Evolutionary conservation across 2,888 invertebrate species (phyloP).

Genomic region (Pandemis corylana): DNA sequence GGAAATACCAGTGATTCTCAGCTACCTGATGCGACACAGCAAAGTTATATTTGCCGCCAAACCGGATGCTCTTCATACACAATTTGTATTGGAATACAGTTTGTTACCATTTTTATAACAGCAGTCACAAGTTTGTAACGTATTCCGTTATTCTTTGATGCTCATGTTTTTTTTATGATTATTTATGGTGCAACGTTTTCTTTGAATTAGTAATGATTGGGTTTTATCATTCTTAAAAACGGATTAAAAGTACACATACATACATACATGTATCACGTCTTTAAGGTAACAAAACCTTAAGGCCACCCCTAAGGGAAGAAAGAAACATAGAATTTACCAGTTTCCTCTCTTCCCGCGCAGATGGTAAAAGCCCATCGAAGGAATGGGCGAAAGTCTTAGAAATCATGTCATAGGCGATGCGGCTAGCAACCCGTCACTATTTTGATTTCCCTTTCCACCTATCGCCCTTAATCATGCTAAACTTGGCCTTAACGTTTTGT

Average conservation of each 20-base stretch:
- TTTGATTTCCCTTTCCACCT: too few relatives aligned
- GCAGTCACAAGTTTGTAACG: conserved; percentile 5
- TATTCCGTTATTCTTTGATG: conserved; percentile 16
- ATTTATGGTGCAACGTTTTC: conserved; percentile 19
- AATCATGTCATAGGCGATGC: too few relatives aligned
- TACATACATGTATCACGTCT: too few relatives aligned
- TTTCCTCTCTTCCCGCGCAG: too few relatives aligned
- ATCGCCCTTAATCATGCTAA: too few relatives aligned
- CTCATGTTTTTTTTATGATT: conserved; percentile 22
- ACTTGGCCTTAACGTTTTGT: too few relatives aligned
- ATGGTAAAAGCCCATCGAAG: too few relatives aligned
- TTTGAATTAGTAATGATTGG: neutral
- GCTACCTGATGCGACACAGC: conserved; percentile 12
- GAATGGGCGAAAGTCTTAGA: too few relatives aligned
- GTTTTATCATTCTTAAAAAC: neutral
- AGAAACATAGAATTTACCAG: too few relatives aligned
- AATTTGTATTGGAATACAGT: neutral
- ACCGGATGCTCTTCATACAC: neutral
- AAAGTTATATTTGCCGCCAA: conserved; percentile 11
- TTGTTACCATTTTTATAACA: neutral
- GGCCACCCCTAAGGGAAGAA: too few relatives aligned
- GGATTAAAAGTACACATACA: neutral
- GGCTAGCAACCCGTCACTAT: too few relatives aligned
- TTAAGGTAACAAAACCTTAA: too few relatives aligned
- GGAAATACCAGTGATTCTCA: conserved; percentile 32